Conservation (phyloP, 2,797 vertebrate genomes). For the Simalia tracyae region DNA sequence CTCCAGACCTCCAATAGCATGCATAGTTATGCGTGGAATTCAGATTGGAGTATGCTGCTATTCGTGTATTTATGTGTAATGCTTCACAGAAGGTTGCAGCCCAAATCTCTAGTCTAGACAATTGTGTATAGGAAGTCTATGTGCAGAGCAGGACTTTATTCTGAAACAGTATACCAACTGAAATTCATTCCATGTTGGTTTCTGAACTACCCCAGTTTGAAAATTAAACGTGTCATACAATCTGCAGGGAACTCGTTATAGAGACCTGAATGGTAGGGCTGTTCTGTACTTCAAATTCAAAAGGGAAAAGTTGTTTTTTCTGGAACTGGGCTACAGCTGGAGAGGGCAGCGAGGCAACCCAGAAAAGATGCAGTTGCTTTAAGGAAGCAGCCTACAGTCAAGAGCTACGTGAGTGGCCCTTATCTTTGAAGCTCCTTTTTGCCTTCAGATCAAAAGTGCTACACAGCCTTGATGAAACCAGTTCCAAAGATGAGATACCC, state of each 20-base stretch:
- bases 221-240: neutral
- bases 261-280: neutral
- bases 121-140: neutral
- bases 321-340: neutral
- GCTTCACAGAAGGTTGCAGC: neutral
- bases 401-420: neutral
- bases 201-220: neutral
- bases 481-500: neutral
- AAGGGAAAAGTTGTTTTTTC: neutral
- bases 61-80: neutral
- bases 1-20: neutral
- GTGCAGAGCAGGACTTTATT: neutral
- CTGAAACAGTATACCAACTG: neutral
- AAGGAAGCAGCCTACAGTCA: too few relatives aligned
- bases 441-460: neutral
- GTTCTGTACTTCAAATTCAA: neutral
- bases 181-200: neutral
- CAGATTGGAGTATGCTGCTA: neutral
- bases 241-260: neutral
- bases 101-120: constrained; percentile 4
- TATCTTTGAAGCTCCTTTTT: neutral
- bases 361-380: too few relatives aligned
- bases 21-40: constrained; percentile 10
- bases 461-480: neutral
- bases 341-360: neutral